Base-by-base conservation (phyloP, 2,113 vertebrate species). In the Clinocottus analis region DNA sequence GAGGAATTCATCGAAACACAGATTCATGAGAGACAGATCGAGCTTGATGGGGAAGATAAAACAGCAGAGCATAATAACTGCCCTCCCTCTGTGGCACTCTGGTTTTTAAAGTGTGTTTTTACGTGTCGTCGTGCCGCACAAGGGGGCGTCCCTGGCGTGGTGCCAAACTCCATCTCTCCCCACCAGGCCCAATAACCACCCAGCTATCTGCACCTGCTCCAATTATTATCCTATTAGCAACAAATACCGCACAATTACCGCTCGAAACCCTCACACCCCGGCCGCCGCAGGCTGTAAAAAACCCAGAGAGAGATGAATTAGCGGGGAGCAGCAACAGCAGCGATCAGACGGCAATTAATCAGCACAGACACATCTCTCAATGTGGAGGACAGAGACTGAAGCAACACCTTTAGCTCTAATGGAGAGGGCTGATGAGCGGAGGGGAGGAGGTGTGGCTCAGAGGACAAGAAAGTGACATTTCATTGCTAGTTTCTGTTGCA, bases 201-300 rank as follows among this genome's bases (percentile, higher is more conserved):
- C 87, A 85, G 91, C 89, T 91, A 93, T 93, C 93, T 92, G 93
- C 93, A 95, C 94, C 95, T 95, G 94, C 92, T 92, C 91, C 92
- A 95, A 94, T 95, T 95, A 95, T 94, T 95, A 95, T 93, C 93
- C 92, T 95, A 95, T 95, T 95, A 95, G 93, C 91, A 94, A 95
- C 90, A 93, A 94, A 95, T 92, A 92, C 93, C 88, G 87, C 91
- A 89, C 90, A 96, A 95, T 95, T 95, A 95, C 85, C 2, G 77
- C 67, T 60, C 85, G 87, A 90, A 93, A 92, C 87, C 89, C 90
- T 90, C 91, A 91, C 91, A 88, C 86, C 66, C 85, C 39, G 72
- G 85, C 89, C 31, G 56, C 83, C 49, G 12, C 83, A n/a, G 88
- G 78, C 87, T 80, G 79, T 75, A 80, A 92, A 87, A n/a, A 88